A percentile compares a stretch with the other conserved stretches of the same genome.
Evolutionary conservation across 2,113 vertebrate species (phyloP).

Genomic region (Oxygymnocypris stewartii): DNA sequence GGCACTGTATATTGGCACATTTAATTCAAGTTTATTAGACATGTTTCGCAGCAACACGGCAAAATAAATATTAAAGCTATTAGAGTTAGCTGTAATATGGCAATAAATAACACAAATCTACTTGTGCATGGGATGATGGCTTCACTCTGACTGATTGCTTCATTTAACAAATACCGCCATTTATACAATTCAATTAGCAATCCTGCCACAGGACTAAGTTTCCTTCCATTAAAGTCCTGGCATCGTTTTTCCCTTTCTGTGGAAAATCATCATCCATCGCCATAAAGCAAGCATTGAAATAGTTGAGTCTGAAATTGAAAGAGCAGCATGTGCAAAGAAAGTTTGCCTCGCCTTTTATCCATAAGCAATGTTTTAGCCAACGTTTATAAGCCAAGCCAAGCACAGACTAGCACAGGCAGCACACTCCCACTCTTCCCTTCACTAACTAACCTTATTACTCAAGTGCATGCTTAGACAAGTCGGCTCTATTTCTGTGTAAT

Average conservation of each 20-base stretch:
- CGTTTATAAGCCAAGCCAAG: neutral
- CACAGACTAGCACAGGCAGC: conserved; percentile 25
- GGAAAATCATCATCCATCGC: neutral
- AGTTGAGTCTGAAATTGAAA: neutral
- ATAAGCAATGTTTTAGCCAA: too few relatives aligned
- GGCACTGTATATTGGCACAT: neutral
- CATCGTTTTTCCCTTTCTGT: neutral
- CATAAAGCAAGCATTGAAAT: neutral
- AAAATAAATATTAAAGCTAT: neutral
- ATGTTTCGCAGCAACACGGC: neutral
- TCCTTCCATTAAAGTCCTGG: neutral
- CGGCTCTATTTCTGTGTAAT: conserved; percentile 26
- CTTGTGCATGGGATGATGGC: neutral
- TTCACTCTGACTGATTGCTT: neutral
- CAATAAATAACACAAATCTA: neutral
- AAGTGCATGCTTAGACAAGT: conserved; percentile 63
- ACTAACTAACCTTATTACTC: conserved; percentile 63
- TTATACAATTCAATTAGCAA: neutral
- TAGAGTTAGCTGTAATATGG: neutral
- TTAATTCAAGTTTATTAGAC: neutral
- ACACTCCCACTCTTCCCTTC: conserved; percentile 62
- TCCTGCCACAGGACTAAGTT: neutral
- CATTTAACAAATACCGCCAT: neutral
- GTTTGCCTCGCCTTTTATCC: neutral
- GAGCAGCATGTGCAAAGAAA: neutral